Evolutionary conservation across 2,888 invertebrate genomes (phyloP), one percentile per base, ranked within the genome.

Genomic region (Aporophyla lueneburgensis): DNA sequence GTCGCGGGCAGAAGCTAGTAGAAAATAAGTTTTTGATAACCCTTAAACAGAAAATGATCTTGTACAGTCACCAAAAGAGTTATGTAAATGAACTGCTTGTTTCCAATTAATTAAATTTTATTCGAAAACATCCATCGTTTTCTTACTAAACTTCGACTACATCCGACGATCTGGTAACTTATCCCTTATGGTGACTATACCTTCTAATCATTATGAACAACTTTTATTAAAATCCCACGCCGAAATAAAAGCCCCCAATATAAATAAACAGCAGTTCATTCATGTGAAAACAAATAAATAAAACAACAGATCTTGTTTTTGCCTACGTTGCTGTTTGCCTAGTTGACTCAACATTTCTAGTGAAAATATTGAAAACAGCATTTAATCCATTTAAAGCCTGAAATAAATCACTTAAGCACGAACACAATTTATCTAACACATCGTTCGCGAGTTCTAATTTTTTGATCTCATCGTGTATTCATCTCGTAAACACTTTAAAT

Each of bases 401-500:
- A n/a, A 27, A 43, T 61, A 59, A 74, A 43, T 76, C n/a, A 59
- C 27, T 40, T 58, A 40, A 6, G 16, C 51, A 74, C 43, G 61
- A n/a, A 53, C 27, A 46, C 1, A 58, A 75, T 73, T 51, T 49
- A 53, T 24, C 1, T 46, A 54, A 33, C 33, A 46, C 53, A 46
- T 53, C 33, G 33, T 46, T 65, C 24, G 16, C 12, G 9, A 74
- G 33, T 33, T 19, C 9, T 16, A 53, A 74, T 58, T 63, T 63
- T 58, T 54, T 54, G 81, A 56, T 51, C 53, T 65, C 74, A 78
- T 72, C 51, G 5, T 10, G 56, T 58, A 68, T 58, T 76, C 65
- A 19, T 24, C 54, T 49, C 56, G 49, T 69, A 65, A 69, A 43
- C 59, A 74, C 33, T 40, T 80, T 80, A 21, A 61, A 70, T 40